These are phyloP conservation scores for Orius insidiosus DNA, from an alignment of 1,140 invertebrate genomes.

Conservation along the genomic window DNA sequence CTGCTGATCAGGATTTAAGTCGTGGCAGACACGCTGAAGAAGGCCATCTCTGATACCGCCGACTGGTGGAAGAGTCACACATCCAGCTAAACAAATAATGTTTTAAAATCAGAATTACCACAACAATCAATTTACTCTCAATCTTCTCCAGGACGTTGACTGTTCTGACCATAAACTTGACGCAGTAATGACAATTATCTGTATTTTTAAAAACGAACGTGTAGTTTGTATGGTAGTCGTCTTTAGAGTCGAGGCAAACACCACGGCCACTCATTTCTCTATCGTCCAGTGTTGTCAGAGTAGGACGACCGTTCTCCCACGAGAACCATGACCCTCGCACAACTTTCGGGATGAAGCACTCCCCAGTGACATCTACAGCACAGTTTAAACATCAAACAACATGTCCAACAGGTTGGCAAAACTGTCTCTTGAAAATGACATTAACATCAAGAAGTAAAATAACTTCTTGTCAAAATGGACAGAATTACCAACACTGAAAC, in stretches of 20 bases:
- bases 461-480: no score
- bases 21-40: constrained; percentile 56
- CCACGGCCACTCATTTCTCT: constrained; percentile 55
- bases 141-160: constrained; percentile 81
- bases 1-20: constrained; percentile 57
- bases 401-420: no score
- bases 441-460: no score
- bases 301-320: constrained; percentile 71
- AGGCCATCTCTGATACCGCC: no score
- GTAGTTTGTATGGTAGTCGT: constrained; percentile 63
- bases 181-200: constrained; percentile 62
- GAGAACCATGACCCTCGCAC: constrained; percentile 78
- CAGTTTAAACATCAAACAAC: no score
- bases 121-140: no score
- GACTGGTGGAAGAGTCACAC: constrained; percentile 38
- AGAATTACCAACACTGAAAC: no score
- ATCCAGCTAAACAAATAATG: constrained; percentile 37
- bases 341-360: constrained; percentile 47
- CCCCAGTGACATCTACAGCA: not conserved
- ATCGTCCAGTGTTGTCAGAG: constrained; percentile 63
- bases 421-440: no score
- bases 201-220: constrained; percentile 55
- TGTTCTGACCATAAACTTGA: constrained; percentile 67
- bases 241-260: constrained; percentile 45
- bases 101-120: no score